These are phyloP conservation scores for Buceros bicornis DNA, from an alignment of 2,797 vertebrate genomes.

Conservation along the genomic window DNA sequence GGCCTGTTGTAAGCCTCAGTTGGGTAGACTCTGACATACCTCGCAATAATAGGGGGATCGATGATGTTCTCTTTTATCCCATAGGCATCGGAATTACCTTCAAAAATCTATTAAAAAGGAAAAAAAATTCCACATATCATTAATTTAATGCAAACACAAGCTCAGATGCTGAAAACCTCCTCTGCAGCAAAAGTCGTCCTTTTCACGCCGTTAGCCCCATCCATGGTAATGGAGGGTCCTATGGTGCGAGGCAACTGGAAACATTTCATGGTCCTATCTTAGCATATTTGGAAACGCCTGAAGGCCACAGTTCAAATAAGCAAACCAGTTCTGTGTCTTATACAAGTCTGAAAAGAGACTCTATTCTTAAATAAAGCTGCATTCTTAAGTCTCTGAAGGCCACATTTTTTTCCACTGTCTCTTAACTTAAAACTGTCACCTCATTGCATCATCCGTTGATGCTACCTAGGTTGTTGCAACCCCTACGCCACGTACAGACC, in stretches of 20 bases:
- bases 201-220: neutral
- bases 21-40: slow-evolving; percentile 90
- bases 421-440: neutral
- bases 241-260: neutral
- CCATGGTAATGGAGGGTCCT: neutral
- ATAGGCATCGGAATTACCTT: slow-evolving; percentile 87
- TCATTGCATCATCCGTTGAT: neutral
- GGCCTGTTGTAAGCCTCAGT: slow-evolving; percentile 81
- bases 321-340: neutral
- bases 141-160: neutral
- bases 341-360: neutral
- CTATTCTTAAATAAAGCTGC: neutral
- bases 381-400: neutral
- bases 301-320: neutral
- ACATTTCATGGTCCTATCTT: neutral
- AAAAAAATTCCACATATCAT: neutral
- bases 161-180: neutral
- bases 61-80: slow-evolving; percentile 85
- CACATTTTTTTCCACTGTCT: neutral
- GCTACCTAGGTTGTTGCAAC: neutral
- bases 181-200: neutral
- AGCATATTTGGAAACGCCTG: neutral
- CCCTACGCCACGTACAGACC: slow-evolving; percentile 67
- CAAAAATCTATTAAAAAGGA: slow-evolving; percentile 84
- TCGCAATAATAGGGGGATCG: slow-evolving; percentile 90